phyloP scores from a whole-genome alignment of 1,140 invertebrate species.

The Pseudomyrmex pallidus region DNA sequence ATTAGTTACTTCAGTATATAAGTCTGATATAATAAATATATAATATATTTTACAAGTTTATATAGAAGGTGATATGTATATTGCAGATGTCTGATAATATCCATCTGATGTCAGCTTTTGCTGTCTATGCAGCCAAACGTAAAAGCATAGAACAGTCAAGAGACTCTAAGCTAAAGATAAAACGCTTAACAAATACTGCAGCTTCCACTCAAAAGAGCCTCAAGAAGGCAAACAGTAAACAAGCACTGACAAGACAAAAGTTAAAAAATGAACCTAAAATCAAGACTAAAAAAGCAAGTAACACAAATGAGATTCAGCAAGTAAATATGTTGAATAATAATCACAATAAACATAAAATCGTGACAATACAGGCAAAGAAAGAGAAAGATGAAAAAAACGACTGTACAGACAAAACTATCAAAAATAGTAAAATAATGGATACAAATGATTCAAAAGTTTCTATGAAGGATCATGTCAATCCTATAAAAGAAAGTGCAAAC shows the following conservation, averaged over 20 bases:
- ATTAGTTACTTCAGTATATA: too few relatives aligned
- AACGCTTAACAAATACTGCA: not conserved
- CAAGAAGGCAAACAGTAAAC: not conserved
- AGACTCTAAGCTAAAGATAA: conserved; percentile 44
- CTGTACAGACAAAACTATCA: not conserved
- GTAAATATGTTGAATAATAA: too few relatives aligned
- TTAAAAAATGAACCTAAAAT: not conserved
- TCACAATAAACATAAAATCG: too few relatives aligned
- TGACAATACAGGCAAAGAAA: too few relatives aligned
- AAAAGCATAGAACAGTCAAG: conserved; percentile 37
- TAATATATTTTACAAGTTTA: too few relatives aligned
- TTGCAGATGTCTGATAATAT: conserved; percentile 55
- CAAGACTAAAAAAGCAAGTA: conserved; percentile 3
- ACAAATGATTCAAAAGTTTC: not conserved
- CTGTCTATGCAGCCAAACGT: conserved; percentile 60
- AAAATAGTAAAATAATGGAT: not conserved
- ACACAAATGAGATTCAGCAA: not conserved
- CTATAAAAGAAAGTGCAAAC: conserved; percentile 86
- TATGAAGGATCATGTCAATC: conserved; percentile 83
- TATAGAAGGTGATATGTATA: not conserved
- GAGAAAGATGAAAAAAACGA: too few relatives aligned
- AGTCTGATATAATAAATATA: too few relatives aligned
- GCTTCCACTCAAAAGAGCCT: not conserved
- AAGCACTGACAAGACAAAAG: not conserved
- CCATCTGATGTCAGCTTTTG: conserved; percentile 65